phyloP scores from a whole-genome alignment of 1,140 invertebrate species.

The Diorhabda sublineata region DNA sequence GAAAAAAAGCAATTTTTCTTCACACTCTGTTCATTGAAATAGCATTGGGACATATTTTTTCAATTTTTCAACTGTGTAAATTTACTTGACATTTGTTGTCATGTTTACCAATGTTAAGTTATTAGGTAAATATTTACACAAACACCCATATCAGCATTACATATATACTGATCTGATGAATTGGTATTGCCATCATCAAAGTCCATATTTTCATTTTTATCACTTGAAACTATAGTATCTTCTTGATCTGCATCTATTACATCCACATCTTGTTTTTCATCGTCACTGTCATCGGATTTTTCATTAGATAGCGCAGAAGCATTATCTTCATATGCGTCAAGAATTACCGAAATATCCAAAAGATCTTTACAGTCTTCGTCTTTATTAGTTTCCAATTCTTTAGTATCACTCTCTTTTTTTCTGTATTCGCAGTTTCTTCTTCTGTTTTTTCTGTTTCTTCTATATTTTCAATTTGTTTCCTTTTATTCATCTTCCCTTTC shows the following conservation, averaged over 20 bases:
- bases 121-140: too few relatives aligned
- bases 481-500: too few relatives aligned
- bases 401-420: background rate
- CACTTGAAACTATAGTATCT: constrained; percentile 7
- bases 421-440: too few relatives aligned
- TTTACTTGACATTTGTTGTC: too few relatives aligned
- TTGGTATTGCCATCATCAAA: constrained; percentile 15
- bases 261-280: constrained; percentile 19
- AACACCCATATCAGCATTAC: background rate
- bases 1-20: too few relatives aligned
- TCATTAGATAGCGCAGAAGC: constrained; percentile 18
- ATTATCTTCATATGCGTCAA: constrained; percentile 35
- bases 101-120: too few relatives aligned
- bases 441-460: too few relatives aligned
- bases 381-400: constrained; percentile 22
- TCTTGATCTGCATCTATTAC: constrained; percentile 13
- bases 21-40: too few relatives aligned
- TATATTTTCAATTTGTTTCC: too few relatives aligned
- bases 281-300: constrained; percentile 22
- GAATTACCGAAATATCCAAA: constrained; percentile 33
- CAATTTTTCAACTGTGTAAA: too few relatives aligned
- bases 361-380: constrained; percentile 23
- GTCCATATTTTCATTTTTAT: constrained; percentile 22
- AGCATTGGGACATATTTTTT: too few relatives aligned
- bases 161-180: constrained; percentile 9